Evolutionary conservation across 2,888 invertebrate genomes (phyloP).

Genomic region (Palloptera scutellata): DNA sequence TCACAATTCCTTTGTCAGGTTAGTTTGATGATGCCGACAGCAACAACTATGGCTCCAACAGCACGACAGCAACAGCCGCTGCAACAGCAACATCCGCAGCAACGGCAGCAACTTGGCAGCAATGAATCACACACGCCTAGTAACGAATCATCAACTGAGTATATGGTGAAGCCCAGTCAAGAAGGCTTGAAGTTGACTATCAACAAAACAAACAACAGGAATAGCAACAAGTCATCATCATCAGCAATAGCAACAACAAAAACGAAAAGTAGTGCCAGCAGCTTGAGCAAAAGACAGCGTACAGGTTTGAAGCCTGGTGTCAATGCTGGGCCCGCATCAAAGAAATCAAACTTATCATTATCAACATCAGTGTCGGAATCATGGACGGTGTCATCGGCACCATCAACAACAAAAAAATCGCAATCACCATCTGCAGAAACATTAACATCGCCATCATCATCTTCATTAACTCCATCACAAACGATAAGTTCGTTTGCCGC

Average conservation of each 20-base stretch:
- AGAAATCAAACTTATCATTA: slow-evolving; percentile 63
- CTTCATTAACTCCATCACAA: slow-evolving; percentile 19
- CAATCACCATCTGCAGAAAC: slow-evolving; percentile 34
- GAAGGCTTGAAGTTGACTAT: slow-evolving; percentile 92
- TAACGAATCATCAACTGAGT: slow-evolving; percentile 66
- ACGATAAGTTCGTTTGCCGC: too few relatives aligned
- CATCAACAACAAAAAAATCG: too few relatives aligned
- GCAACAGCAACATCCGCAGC: slow-evolving; percentile 36
- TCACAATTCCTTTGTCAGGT: slow-evolving; percentile 61
- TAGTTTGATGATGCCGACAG: slow-evolving; percentile 62
- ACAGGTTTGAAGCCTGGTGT: slow-evolving; percentile 87
- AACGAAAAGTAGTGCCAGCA: slow-evolving; percentile 10
- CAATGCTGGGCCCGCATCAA: slow-evolving; percentile 85
- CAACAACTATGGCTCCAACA: slow-evolving; percentile 44
- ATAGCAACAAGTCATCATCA: slow-evolving; percentile 66
- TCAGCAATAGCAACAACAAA: slow-evolving; percentile 28
- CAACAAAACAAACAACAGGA: slow-evolving; percentile 73
- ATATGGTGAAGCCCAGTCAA: slow-evolving; percentile 85
- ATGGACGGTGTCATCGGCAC: slow-evolving; percentile 42
- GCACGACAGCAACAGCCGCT: slow-evolving; percentile 46
- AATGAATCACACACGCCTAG: slow-evolving; percentile 34
- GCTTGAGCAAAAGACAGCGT: slow-evolving; percentile 68
- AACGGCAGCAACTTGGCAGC: slow-evolving; percentile 40
- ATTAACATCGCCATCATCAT: slow-evolving; percentile 30
- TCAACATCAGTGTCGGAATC: slow-evolving; percentile 30